Evolutionary conservation across 2,888 invertebrate species (phyloP).

Genomic region (Stratiomys singularior): DNA sequence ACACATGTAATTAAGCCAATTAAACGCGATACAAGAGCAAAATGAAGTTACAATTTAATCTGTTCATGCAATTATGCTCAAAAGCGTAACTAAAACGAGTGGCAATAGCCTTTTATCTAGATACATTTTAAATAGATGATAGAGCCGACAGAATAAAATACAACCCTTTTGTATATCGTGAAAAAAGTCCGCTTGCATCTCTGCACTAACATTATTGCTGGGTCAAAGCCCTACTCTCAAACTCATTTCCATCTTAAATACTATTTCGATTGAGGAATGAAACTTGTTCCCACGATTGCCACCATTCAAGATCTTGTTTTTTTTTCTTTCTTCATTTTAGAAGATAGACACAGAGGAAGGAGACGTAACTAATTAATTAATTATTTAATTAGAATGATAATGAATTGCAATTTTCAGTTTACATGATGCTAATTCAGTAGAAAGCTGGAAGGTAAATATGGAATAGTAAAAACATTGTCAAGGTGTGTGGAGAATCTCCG

Average conservation of each 20-base stretch:
- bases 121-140: neutral
- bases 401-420: constrained; percentile 46
- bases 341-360: constrained; percentile 41
- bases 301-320: constrained; percentile 33
- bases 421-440: neutral
- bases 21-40: too few relatives aligned
- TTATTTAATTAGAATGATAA: constrained; percentile 51
- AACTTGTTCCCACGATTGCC: constrained; percentile 32
- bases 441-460: neutral
- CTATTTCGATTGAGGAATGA: constrained; percentile 13
- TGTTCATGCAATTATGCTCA: neutral
- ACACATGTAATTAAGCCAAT: too few relatives aligned
- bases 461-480: neutral
- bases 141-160: neutral
- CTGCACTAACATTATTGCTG: neutral
- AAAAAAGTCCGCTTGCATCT: neutral
- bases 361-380: constrained; percentile 48
- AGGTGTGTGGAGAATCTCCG: neutral
- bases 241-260: constrained; percentile 6
- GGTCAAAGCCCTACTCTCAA: constrained; percentile 21
- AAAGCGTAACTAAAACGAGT: constrained; percentile 15
- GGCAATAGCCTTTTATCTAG: constrained; percentile 21
- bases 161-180: neutral
- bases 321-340: too few relatives aligned
- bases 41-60: neutral